phyloP scores from a whole-genome alignment of 2,113 vertebrate species.

The Phylloscopus whistleri region DNA sequence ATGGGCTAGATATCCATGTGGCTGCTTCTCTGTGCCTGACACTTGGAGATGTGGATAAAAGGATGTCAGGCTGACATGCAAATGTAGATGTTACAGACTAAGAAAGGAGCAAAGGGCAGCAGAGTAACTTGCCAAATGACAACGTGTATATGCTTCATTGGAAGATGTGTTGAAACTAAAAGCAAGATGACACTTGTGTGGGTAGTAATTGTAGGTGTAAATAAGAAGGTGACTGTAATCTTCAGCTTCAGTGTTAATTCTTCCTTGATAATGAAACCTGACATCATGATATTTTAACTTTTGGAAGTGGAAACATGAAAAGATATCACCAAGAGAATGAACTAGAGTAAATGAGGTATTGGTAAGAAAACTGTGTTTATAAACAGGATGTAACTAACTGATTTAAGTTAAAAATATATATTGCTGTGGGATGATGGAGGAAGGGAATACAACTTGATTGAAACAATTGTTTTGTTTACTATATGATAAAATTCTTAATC shows the following conservation, averaged over 20 bases:
- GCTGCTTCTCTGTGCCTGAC: background rate
- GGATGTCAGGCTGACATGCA: background rate
- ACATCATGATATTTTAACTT: background rate
- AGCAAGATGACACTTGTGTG: background rate
- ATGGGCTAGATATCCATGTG: background rate
- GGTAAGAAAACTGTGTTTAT: background rate
- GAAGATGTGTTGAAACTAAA: background rate
- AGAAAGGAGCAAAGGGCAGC: background rate
- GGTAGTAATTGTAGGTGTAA: background rate
- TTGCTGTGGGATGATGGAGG: background rate
- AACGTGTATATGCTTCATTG: background rate
- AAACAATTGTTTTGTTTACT: conserved; percentile 24
- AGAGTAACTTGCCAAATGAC: background rate
- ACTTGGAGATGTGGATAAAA: background rate
- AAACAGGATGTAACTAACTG: background rate
- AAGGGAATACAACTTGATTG: background rate
- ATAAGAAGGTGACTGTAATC: background rate
- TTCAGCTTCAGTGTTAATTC: background rate
- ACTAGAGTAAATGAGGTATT: background rate
- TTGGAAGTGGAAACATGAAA: background rate
- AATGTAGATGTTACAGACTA: background rate
- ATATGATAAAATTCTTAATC: background rate
- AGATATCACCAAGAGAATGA: background rate
- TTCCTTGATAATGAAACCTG: background rate
- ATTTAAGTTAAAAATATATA: background rate